Conservation (phyloP, 2,888 invertebrate genomes). For the Celastrina argiolus region DNA sequence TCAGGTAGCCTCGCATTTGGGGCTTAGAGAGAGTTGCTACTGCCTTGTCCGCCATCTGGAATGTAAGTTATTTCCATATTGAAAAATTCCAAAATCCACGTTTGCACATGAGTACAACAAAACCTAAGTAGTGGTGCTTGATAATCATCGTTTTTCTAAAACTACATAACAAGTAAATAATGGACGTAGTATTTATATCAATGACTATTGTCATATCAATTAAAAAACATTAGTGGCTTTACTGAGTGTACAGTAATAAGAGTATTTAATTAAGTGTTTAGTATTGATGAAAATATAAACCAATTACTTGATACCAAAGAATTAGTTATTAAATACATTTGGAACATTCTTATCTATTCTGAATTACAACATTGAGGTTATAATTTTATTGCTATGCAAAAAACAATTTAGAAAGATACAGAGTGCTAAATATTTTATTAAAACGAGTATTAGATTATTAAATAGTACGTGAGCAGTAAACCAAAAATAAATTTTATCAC, state of each 20-base stretch:
- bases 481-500: not conserved
- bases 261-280: no score
- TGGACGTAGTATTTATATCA: no score
- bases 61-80: not conserved
- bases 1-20: slow-evolving; percentile 83
- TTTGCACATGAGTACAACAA: no score
- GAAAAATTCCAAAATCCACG: no score
- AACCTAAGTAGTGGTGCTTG: no score
- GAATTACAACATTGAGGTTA: not conserved
- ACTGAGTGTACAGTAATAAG: no score
- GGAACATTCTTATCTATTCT: not conserved
- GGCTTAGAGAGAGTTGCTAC: slow-evolving; percentile 72
- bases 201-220: no score
- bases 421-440: no score
- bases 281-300: no score
- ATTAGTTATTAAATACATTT: not conserved
- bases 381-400: not conserved
- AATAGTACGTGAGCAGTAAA: not conserved
- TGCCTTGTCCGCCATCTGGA: slow-evolving; percentile 69
- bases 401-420: not conserved
- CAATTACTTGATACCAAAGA: not conserved
- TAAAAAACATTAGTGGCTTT: no score
- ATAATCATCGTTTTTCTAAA: no score
- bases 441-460: not conserved
- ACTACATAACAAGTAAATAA: no score